Evolutionary conservation across 2,113 vertebrate species (phyloP).

Genomic region (Leptocoma aspasia): DNA sequence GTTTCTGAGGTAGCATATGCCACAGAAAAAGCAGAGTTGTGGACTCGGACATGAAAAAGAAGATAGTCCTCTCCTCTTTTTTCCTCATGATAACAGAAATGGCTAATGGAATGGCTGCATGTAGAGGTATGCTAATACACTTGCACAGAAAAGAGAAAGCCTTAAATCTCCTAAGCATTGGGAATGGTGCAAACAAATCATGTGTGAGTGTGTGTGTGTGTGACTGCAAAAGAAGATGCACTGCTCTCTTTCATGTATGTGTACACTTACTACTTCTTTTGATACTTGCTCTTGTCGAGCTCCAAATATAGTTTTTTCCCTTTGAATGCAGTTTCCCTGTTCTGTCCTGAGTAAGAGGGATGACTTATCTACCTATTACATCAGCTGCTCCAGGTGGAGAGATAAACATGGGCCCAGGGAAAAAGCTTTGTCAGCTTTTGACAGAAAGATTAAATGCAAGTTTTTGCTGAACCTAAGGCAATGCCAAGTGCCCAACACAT

Average conservation of each 20-base stretch:
- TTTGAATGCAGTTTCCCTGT: neutral
- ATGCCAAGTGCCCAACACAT: rapidly evolving
- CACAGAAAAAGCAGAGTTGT: neutral
- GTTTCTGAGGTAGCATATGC: neutral
- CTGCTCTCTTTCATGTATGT: neutral
- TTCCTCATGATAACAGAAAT: neutral
- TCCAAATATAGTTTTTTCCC: neutral
- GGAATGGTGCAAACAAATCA: neutral
- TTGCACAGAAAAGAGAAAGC: neutral
- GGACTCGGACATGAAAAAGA: neutral
- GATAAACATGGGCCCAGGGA: neutral
- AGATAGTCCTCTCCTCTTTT: neutral
- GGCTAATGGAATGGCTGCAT: neutral
- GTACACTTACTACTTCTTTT: neutral
- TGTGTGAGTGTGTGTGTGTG: neutral
- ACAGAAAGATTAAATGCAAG: constrained; percentile 22
- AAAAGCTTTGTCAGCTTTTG: constrained; percentile 46
- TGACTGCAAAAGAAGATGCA: neutral
- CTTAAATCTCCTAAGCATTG: neutral
- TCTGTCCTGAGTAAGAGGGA: neutral
- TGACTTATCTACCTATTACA: neutral
- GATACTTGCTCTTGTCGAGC: neutral
- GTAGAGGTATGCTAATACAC: neutral
- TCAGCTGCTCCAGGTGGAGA: neutral
- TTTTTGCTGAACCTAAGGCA: neutral